Base-by-base conservation (phyloP, 2,797 vertebrate species). In the Enteromius argenteus region DNA sequence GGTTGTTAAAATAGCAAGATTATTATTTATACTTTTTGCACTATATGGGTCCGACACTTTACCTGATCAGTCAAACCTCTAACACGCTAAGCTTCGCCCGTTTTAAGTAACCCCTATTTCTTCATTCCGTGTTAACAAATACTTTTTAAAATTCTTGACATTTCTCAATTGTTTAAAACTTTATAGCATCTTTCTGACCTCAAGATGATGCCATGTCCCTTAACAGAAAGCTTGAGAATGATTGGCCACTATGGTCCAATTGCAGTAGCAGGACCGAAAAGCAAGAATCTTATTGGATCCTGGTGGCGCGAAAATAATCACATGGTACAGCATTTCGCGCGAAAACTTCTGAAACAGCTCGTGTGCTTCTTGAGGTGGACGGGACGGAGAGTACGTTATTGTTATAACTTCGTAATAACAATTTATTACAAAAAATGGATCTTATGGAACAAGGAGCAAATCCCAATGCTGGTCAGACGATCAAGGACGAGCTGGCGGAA, bases 401-500 rank as follows among this genome's bases (percentile, higher is more conserved):
- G 44, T 86, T 81, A 86, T 88, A 84, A 79, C 76, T 9, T 8
- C 49, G 78, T 83, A 77, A 86, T 78, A 83, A 32, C 39, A 49
- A 35, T 4, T n/a, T 7, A 21, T 15, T 21, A 6, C 11, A 13
- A 67, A 86, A 2, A 37, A 99, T 99, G 98, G 98, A 99, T 4
- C 93, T 95, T 1, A 92, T 90, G 0, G 94, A 96, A 67, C 92
- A 94, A 3, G 92, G 90, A 4, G 91, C 92, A 75, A 96, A 94
- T 1, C 66, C 78, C 30, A 92, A 90, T 62, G 91, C 89, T 2
- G 95, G 95, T 4, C 93, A 94, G 82, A 93, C 91, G 74, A 92
- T 98, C 74, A 99, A 97, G 49, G 98, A 99, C 89, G 98, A 99
- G 83, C 93, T 99, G 93, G 96, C 98, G 0, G 98, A 99, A 88